A percentile compares a stretch with the other conserved stretches of the same genome.
Conservation (phyloP, 2,113 vertebrate species). For the Melanotaenia duboulayi region DNA sequence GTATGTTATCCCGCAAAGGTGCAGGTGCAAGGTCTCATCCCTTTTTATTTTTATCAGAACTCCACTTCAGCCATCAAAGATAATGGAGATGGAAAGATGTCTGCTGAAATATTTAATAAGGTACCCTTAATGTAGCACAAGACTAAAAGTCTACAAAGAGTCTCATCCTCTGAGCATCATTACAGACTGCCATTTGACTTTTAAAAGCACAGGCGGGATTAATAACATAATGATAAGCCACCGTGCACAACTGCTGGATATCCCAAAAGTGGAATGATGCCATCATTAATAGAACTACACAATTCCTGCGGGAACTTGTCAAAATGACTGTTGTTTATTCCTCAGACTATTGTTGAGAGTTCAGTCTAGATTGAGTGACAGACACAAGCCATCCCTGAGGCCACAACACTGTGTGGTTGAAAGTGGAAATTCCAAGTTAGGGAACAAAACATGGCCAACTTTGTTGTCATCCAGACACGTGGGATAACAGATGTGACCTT, state of each 20-base stretch:
- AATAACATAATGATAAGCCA: background rate
- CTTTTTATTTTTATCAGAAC: slow-evolving; percentile 15
- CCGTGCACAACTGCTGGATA: too few species aligned
- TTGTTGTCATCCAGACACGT: background rate
- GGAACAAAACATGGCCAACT: background rate
- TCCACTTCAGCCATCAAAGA: slow-evolving; percentile 7
- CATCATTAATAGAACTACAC: too few species aligned
- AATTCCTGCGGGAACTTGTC: background rate
- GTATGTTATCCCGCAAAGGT: background rate
- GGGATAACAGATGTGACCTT: background rate
- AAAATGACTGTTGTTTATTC: background rate
- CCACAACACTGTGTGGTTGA: background rate
- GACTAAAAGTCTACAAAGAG: background rate
- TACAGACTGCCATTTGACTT: too few species aligned
- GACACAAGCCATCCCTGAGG: background rate
- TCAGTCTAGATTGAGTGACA: background rate
- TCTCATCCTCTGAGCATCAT: too few species aligned
- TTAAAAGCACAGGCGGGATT: background rate
- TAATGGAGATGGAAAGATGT: background rate
- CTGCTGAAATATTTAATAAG: too few species aligned
- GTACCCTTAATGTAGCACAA: background rate
- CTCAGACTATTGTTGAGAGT: background rate
- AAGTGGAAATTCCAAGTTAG: background rate
- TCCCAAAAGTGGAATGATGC: background rate
- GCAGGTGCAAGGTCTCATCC: slow-evolving; percentile 25